Percentiles rank a stretch among this genome's conserved stretches.
Evolutionary conservation across 2,888 invertebrate species (phyloP).

Genomic region (Cantharis rufa): DNA sequence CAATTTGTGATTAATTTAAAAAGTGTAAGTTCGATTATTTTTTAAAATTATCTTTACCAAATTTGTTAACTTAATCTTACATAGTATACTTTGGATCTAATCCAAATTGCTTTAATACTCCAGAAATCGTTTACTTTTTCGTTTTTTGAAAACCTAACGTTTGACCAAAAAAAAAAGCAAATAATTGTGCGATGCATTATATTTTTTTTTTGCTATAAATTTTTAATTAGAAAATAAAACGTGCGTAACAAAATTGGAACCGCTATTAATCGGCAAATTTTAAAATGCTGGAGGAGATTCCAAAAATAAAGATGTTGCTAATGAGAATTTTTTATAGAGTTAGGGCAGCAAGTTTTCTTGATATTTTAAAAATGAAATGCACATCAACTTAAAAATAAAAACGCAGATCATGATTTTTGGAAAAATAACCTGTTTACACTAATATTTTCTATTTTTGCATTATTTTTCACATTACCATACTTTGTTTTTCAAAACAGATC

Average conservation of each 20-base stretch:
- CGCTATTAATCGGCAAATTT: background rate
- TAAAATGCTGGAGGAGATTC: background rate
- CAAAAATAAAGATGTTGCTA: background rate
- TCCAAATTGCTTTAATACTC: background rate
- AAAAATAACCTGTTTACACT: background rate
- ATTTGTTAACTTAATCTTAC: background rate
- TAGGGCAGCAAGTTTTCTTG: background rate
- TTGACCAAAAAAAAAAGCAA: background rate
- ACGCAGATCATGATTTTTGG: background rate
- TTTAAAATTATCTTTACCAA: background rate
- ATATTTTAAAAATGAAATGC: background rate
- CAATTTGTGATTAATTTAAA: background rate
- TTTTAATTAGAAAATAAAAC: background rate
- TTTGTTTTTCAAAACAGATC: background rate
- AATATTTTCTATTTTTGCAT: background rate
- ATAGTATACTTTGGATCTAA: background rate
- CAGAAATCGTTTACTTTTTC: background rate
- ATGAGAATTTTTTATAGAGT: background rate
- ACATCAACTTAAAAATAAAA: background rate
- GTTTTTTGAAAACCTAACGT: background rate
- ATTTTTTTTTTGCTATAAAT: background rate
- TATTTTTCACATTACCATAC: background rate
- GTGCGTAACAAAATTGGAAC: background rate
- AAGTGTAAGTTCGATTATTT: conserved; percentile 4
- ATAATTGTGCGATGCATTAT: background rate